phyloP scores from a whole-genome alignment of 1,140 invertebrate species.

The Apis laboriosa region DNA sequence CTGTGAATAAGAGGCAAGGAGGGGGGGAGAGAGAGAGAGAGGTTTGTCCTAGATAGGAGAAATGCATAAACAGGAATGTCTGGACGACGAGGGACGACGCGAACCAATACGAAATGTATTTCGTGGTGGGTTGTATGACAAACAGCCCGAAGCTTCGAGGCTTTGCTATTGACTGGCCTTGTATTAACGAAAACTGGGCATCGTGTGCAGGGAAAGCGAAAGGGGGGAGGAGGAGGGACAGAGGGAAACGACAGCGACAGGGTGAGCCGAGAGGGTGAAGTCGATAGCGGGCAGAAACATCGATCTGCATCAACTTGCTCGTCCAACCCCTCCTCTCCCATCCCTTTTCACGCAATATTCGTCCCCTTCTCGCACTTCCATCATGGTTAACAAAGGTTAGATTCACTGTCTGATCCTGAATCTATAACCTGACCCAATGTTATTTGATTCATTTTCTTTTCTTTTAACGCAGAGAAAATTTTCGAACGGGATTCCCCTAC shows the following conservation, averaged over 20 bases:
- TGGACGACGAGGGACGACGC: background rate
- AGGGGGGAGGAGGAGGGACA: background rate
- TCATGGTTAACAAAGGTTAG: too few species aligned
- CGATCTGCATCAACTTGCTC: slow-evolving; percentile 35
- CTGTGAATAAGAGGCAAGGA: background rate
- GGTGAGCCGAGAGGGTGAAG: background rate
- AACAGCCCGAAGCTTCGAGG: slow-evolving; percentile 23
- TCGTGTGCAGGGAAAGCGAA: background rate
- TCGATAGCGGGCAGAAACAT: slow-evolving; percentile 14
- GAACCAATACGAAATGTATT: slow-evolving; percentile 32
- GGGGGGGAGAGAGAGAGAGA: too few species aligned
- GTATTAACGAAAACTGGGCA: slow-evolving; percentile 43
- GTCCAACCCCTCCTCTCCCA: slow-evolving; percentile 17
- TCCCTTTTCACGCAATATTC: slow-evolving; percentile 41
- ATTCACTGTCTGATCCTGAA: too few species aligned
- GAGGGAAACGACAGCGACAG: background rate
- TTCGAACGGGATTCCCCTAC: too few species aligned
- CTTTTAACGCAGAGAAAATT: background rate
- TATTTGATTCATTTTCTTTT: background rate
- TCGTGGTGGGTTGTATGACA: slow-evolving; percentile 14
- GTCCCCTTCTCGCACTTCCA: slow-evolving; percentile 7
- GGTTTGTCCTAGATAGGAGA: background rate
- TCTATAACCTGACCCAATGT: too few species aligned
- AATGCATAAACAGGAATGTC: slow-evolving; percentile 30
- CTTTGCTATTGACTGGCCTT: slow-evolving; percentile 27